Percentiles rank a stretch among this genome's conserved stretches.
phyloP scores from a whole-genome alignment of 2,113 vertebrate species.

The Sakesphorus luctuosus region DNA sequence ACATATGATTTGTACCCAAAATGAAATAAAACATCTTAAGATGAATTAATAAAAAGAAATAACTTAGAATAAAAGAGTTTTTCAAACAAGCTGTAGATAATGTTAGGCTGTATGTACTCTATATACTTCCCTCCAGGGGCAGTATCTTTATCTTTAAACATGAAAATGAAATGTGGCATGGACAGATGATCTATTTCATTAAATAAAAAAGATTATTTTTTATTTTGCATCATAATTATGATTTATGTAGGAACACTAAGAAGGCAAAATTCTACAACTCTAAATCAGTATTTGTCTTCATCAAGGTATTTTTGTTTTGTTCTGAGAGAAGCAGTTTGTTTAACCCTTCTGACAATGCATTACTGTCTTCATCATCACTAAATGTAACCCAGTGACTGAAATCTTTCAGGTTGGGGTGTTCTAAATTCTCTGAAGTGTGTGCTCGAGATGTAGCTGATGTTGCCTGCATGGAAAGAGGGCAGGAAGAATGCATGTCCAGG shows the following conservation, averaged over 20 bases:
- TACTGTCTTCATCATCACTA: constrained; percentile 58
- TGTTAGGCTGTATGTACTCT: not conserved
- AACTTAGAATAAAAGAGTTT: constrained; percentile 42
- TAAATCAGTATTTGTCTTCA: not conserved
- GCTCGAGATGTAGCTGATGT: not conserved
- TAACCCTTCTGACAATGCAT: constrained; percentile 19
- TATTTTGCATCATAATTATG: not conserved
- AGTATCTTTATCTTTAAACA: not conserved
- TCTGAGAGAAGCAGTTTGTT: constrained; percentile 33
- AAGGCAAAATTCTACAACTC: not conserved
- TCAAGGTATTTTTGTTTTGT: not conserved
- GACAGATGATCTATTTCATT: not conserved
- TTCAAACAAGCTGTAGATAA: not conserved
- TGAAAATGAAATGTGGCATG: constrained; percentile 11
- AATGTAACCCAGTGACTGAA: constrained; percentile 54
- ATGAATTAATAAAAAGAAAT: constrained; percentile 54
- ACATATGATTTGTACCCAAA: not conserved
- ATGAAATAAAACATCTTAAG: constrained; percentile 17
- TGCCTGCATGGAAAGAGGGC: not conserved
- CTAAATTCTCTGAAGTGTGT: not conserved
- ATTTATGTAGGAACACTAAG: not conserved
- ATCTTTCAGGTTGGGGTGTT: not conserved
- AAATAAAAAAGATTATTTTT: constrained; percentile 2
- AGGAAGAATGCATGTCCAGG: not conserved
- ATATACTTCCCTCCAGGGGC: constrained; percentile 37